phyloP scores from a whole-genome alignment of 2,888 invertebrate species.

The Scaptomyza caliginosa region DNA sequence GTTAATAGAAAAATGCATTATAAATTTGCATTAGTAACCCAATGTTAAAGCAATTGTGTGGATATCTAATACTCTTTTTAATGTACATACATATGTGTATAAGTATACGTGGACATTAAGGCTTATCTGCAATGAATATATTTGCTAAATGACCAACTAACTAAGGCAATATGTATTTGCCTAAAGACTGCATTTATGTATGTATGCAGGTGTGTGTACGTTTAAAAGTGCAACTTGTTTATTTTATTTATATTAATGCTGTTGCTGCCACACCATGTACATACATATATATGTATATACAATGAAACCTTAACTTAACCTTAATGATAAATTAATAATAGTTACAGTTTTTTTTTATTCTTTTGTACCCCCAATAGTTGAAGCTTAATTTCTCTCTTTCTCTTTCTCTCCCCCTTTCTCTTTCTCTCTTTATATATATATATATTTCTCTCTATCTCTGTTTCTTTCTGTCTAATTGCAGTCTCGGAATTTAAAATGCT shows the following conservation, averaged over 20 bases:
- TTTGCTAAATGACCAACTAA: background rate
- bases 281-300: no score
- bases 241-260: background rate
- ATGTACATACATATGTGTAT: background rate
- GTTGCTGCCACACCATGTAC: background rate
- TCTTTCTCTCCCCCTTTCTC: background rate
- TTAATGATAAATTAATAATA: no score
- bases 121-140: background rate
- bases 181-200: slow-evolving; percentile 2
- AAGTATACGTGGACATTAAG: no score
- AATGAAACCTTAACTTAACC: no score
- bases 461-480: slow-evolving; percentile 72
- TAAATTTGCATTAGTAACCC: background rate
- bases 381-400: background rate
- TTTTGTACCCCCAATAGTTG: no score
- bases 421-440: slow-evolving; percentile 17
- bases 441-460: slow-evolving; percentile 1
- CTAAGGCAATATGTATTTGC: background rate
- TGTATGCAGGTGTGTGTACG: no score
- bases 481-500: slow-evolving; percentile 78
- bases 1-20: background rate
- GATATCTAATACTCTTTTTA: background rate
- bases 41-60: background rate
- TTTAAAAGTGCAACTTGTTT: background rate
- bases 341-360: background rate